phyloP scores from a whole-genome alignment of 2,888 invertebrate genomes.

The Pteria penguin region DNA sequence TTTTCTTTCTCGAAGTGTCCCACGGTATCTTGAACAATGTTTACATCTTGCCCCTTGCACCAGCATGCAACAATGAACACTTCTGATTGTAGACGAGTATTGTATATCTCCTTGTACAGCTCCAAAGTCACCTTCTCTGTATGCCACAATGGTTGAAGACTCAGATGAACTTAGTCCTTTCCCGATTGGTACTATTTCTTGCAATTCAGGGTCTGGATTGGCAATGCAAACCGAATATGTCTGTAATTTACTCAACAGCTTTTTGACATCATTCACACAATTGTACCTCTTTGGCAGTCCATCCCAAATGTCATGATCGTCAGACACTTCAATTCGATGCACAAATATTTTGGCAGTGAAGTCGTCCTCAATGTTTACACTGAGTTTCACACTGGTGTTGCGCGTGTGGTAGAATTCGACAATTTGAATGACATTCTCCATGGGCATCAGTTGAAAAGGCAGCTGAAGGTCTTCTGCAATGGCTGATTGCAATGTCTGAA shows the following conservation, averaged over 20 bases:
- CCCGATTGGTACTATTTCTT: slow-evolving; percentile 22
- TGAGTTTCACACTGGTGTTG: slow-evolving; percentile 10
- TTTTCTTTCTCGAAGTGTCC: slow-evolving; percentile 1
- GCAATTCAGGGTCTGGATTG: slow-evolving; percentile 28
- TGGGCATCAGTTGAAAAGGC: no score
- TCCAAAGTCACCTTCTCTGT: slow-evolving; percentile 23
- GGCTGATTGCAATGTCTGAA: no score
- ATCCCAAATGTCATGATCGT: slow-evolving; percentile 24
- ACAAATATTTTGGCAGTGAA: slow-evolving; percentile 15
- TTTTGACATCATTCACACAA: neutral
- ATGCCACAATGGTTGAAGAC: no score
- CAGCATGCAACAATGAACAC: slow-evolving; percentile 1
- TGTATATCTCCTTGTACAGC: neutral
- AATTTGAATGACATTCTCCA: no score
- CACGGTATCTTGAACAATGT: neutral
- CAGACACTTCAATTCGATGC: slow-evolving; percentile 9
- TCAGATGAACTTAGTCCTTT: no score
- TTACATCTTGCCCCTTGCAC: slow-evolving; percentile 13
- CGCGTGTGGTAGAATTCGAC: neutral
- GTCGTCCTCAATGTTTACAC: neutral
- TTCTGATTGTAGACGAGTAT: slow-evolving; percentile 19
- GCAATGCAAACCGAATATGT: slow-evolving; percentile 27
- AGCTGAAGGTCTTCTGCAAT: no score
- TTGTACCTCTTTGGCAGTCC: neutral
- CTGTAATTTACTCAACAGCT: neutral